Evolutionary conservation across 2,113 vertebrate genomes (phyloP).

Genomic region (Empidonax traillii): DNA sequence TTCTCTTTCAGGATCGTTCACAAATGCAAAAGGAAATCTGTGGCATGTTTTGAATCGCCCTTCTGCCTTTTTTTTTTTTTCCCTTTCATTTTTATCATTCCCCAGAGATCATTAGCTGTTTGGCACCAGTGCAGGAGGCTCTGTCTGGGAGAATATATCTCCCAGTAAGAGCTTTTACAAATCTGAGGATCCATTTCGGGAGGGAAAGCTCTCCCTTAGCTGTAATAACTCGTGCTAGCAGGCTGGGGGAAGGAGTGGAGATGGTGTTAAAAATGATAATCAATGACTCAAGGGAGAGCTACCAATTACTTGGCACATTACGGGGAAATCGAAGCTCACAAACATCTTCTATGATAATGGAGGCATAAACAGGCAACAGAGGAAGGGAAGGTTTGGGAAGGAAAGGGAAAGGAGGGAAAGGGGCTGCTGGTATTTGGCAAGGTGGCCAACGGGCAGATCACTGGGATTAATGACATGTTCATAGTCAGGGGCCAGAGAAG

Average conservation of each 20-base stretch:
- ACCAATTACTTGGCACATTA: neutral
- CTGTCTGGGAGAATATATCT: neutral
- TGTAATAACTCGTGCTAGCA: neutral
- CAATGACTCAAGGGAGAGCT: neutral
- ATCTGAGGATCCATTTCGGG: neutral
- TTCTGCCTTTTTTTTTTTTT: neutral
- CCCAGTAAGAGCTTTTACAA: conserved; percentile 4
- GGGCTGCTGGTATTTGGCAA: neutral
- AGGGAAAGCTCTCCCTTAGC: neutral
- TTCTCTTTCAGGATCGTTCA: neutral
- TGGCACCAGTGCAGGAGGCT: neutral
- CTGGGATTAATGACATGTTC: neutral
- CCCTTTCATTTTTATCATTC: neutral
- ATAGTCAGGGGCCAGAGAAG: neutral
- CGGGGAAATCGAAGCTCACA: neutral
- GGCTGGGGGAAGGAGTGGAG: neutral
- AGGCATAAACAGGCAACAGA: neutral
- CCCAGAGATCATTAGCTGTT: neutral
- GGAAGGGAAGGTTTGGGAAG: too few relatives aligned
- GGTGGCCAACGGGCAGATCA: neutral
- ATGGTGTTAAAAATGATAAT: conserved; percentile 2
- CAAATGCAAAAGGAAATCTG: neutral
- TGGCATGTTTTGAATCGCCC: neutral
- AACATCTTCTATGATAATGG: neutral
- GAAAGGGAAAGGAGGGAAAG: too few relatives aligned